Percentiles rank a stretch among this genome's conserved stretches.
Conservation (phyloP, 2,888 invertebrate genomes). For the Ligdia adustata region DNA sequence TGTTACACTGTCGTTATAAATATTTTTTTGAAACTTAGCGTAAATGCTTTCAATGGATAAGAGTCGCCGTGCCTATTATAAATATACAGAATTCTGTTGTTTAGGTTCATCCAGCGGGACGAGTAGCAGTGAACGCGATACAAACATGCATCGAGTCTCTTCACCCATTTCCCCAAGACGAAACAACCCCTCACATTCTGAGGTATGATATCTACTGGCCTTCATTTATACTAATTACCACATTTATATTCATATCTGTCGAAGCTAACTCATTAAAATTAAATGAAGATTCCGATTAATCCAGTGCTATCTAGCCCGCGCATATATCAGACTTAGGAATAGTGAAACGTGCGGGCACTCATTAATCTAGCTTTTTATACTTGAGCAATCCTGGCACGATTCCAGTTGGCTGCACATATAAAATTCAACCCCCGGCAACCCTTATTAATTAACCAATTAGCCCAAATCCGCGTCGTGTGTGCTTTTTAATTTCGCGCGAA, state of each 20-base stretch:
- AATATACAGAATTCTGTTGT: constrained; percentile 6
- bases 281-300: constrained; percentile 23
- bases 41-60: too few relatives aligned
- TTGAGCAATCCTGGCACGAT: constrained; percentile 60
- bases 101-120: constrained; percentile 40
- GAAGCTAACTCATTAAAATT: constrained; percentile 13
- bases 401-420: constrained; percentile 68
- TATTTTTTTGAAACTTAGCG: too few relatives aligned
- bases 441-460: constrained; percentile 82
- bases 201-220: constrained; percentile 44
- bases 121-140: constrained; percentile 49
- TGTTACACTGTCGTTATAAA: too few relatives aligned
- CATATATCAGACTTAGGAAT: constrained; percentile 30
- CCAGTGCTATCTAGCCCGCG: constrained; percentile 21
- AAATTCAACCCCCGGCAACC: constrained; percentile 58
- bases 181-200: constrained; percentile 56
- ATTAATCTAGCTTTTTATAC: constrained; percentile 65
- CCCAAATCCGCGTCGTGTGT: constrained; percentile 65
- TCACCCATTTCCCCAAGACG: constrained; percentile 62
- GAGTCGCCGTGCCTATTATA: too few relatives aligned
- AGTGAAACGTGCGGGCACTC: constrained; percentile 35
- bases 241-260: constrained; percentile 19
- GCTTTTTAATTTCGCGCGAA: constrained; percentile 69
- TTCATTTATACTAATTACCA: constrained; percentile 7
- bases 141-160: constrained; percentile 49